phyloP scores from a whole-genome alignment of 2,888 invertebrate genomes.

The Dasypolia templi region DNA sequence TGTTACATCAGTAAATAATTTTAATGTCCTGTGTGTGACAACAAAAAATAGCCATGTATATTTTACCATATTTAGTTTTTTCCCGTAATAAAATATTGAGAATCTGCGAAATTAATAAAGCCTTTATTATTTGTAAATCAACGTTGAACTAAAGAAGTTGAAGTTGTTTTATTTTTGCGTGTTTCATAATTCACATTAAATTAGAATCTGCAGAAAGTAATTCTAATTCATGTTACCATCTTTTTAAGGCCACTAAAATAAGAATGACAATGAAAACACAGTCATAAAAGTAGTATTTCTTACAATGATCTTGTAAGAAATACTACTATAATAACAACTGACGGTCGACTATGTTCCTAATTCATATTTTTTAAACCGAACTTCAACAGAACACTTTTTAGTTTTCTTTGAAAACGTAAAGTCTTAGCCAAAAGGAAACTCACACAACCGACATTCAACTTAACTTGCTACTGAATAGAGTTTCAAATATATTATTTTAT shows the following conservation, averaged over 20 bases:
- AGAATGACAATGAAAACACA: constrained; percentile 29
- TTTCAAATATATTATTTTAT: constrained; percentile 66
- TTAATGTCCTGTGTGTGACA: neutral
- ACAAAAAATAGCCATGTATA: neutral
- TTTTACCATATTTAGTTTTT: neutral
- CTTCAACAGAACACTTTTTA: constrained; percentile 62
- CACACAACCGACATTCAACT: constrained; percentile 60
- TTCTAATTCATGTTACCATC: constrained; percentile 19
- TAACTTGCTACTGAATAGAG: constrained; percentile 63
- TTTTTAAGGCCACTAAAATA: constrained; percentile 36
- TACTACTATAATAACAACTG: constrained; percentile 55
- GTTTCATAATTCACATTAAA: constrained; percentile 18
- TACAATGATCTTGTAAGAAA: constrained; percentile 46
- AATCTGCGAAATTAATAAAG: neutral
- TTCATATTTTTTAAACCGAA: constrained; percentile 58
- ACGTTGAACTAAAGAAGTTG: neutral
- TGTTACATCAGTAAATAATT: constrained; percentile 8
- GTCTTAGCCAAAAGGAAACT: constrained; percentile 47
- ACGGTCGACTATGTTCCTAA: constrained; percentile 51
- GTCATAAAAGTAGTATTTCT: too few relatives aligned
- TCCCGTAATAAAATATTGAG: neutral
- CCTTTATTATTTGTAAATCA: neutral
- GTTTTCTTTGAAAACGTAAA: constrained; percentile 68
- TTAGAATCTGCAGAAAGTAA: constrained; percentile 32
- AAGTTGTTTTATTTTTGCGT: neutral